Base-by-base conservation (phyloP, 2,797 vertebrate species). In the Gambelia wislizenii region DNA sequence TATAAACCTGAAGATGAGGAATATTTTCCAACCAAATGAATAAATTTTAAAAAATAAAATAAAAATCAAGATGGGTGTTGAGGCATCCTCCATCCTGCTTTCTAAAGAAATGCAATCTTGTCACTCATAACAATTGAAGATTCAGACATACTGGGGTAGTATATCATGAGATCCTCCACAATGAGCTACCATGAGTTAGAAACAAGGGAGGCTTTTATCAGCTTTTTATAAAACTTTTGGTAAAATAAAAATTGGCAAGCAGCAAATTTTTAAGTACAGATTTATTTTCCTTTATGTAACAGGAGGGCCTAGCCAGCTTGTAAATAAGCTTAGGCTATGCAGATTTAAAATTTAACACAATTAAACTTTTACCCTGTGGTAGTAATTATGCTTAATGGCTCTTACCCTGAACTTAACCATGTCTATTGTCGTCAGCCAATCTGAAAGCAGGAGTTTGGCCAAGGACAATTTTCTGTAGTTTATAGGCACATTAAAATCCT, bases 391-490 rank as follows among this genome's bases (percentile, higher is more conserved):
- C 93, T 92, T 96, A 70, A 96, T 92, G 92, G 93, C 93, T 94
- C 94, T 96, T 96, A 95, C 93, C 94, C 93, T 88, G 91, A 96
- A 96, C 95, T 94, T 96, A 92, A 91, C 95, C 93, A 89, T 52
- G 87, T 89, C 95, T 93, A 96, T 95, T 96, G 95, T 95, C 89
- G 88, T 94, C 74, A 90, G 91, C 91, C 83, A 87, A 95, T 96
- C 96, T 96, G 97, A 97, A 97, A 96, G 96, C 94, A 96, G 95
- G 93, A 91, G 94, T 95, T 97, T 97, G 95, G 96, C 91, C 94
- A 96, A 95, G 93, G 96, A 96, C 97, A 97, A 97, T 95, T 96
- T 95, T 96, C 94, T 95, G 94, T 93, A 92, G 95, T 96, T 91
- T 90, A 95, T 93, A 94, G 91, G 90, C 93, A 93, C 92, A 94